Conservation (phyloP, 2,888 invertebrate genomes). For the Aphelenchoides bicaudatus region DNA sequence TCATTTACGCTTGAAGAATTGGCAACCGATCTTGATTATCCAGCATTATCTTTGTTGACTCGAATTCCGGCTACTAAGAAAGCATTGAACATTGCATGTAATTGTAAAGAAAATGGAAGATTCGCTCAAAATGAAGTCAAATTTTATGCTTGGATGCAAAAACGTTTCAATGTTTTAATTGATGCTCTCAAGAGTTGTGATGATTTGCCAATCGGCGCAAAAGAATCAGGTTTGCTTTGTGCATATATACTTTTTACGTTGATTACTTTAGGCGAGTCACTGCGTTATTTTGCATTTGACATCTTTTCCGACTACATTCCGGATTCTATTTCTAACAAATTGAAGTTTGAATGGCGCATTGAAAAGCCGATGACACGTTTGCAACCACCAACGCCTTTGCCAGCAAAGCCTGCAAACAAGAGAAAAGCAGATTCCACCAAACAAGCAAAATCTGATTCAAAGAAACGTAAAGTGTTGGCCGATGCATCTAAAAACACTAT, state of each 20-base stretch:
- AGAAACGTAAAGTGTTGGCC: no score
- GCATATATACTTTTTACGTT: background rate
- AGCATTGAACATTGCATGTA: background rate
- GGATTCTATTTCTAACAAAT: background rate
- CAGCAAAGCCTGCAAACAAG: background rate
- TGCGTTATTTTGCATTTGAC: background rate
- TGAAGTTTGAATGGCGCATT: background rate
- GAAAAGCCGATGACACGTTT: background rate
- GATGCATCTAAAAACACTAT: no score
- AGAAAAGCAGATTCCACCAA: background rate
- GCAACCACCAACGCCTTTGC: no score
- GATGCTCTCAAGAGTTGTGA: background rate
- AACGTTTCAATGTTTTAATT: background rate
- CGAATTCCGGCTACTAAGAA: background rate
- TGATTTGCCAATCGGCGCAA: background rate
- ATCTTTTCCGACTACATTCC: constrained; percentile 7
- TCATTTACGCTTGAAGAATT: background rate
- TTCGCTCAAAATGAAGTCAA: background rate
- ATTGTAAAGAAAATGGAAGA: background rate
- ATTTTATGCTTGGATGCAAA: background rate
- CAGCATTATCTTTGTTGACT: background rate
- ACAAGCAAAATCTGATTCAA: no score
- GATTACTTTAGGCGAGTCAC: background rate
- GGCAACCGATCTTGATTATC: background rate
- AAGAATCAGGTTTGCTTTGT: background rate